Conservation (phyloP, 2,113 vertebrate genomes). For the Casuarius casuarius region DNA sequence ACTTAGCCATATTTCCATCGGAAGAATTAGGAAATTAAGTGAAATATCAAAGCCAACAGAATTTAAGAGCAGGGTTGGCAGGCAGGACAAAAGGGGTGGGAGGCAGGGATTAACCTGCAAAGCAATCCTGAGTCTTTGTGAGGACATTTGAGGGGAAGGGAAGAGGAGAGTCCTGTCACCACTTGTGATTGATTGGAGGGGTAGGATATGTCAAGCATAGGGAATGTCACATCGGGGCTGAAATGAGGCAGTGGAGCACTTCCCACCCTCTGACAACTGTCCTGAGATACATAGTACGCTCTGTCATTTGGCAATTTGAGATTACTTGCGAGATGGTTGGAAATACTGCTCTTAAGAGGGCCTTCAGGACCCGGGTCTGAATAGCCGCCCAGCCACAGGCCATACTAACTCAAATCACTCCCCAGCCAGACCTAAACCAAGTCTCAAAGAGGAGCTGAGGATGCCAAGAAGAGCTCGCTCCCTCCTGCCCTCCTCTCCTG, state of each 20-base stretch:
- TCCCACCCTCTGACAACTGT: not conserved
- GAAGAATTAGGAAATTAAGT: not conserved
- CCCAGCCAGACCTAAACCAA: not conserved
- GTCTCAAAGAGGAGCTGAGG: not conserved
- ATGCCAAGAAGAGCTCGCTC: not conserved
- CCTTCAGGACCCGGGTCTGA: not conserved
- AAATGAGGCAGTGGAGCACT: not conserved
- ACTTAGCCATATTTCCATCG: rapidly evolving
- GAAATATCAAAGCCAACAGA: not conserved
- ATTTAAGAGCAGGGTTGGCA: not conserved
- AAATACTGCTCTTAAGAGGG: not conserved
- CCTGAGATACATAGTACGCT: not conserved
- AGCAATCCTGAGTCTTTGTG: rapidly evolving
- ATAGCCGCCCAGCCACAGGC: not conserved
- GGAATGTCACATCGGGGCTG: not conserved
- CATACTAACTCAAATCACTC: not conserved
- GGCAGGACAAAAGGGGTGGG: not conserved
- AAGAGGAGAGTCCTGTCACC: not conserved
- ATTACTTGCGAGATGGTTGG: not conserved
- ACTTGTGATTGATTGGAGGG: not conserved
- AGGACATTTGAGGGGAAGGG: not conserved
- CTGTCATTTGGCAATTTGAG: not conserved
- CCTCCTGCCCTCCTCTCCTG: not conserved
- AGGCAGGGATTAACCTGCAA: not conserved
- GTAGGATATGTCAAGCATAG: not conserved